Evolutionary conservation across 2,113 vertebrate species (phyloP), one percentile per base, ranked within the genome.

Genomic region (Danionella cerebrum): DNA sequence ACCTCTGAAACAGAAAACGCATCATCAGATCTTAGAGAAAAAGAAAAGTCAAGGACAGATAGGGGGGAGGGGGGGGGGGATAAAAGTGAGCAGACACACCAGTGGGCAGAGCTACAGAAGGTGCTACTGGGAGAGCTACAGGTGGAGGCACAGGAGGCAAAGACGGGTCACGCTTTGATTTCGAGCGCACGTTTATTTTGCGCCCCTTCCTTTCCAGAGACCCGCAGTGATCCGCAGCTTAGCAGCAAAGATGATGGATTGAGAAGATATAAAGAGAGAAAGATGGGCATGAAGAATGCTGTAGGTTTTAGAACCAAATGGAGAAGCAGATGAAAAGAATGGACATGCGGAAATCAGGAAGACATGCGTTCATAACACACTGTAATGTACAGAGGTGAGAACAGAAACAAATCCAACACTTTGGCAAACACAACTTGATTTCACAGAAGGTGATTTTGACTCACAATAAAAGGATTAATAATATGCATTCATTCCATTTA

Each of bases 1-100:
- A 89, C 89, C 85, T 95, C 94, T 94, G 84, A 74, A 41, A 53
- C 39, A 25, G 24, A 19, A 33, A 16, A 13, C 13, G 45, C 24
- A 36, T 2, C n/a, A 38, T n/a, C n/a, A n/a, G n/a, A n/a, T n/a
- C n/a, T n/a, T n/a, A n/a, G n/a, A n/a, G n/a, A n/a, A n/a, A n/a
- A 67, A 45, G 21, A 52, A 75, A 79, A 79, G 79, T 50, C 72
- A 41, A 21, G 9, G n/a, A n/a, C n/a, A n/a, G 67, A 68, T 59
- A 47, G 16, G 13, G 51, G 29, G 2, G 6, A 7, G 29, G 2
- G 16, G 12, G 16, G 36, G 11, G 6, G 7, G 16, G 16, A 35
- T 6, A 25, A 42, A 18, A 36, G 24, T 45, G 22, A n/a, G 16
- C 47, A 3, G 14, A 54, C 77, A 71, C 76, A 85, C 83, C 80